Evolutionary conservation across 2,113 vertebrate species (phyloP), one percentile per base, ranked within the genome.

Genomic region (Eulemur macaco): DNA sequence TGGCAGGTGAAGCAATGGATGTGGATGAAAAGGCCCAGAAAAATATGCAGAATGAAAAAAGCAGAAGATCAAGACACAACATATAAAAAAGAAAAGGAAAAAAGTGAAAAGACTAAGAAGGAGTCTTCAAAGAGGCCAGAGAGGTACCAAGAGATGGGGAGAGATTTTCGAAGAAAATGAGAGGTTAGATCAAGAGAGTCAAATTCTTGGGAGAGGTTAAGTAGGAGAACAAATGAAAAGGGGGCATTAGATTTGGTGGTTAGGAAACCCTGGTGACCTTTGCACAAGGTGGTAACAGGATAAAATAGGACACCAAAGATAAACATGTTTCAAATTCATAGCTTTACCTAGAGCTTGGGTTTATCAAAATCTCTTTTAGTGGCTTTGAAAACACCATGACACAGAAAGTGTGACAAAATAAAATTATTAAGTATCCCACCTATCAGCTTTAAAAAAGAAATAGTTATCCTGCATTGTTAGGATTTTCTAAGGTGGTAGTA

Each of bases 281-380:
- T 82, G 42, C 37, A 15, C 66, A 31, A 74, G 11, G 50, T 2
- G 27, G 8, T 34, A 96, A 85, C 15, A 66, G 52, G 73, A 21
- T 17, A 37, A 8, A 88, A 45, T 6, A 92, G 31, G 15, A 45
- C 20, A 64, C 3, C 12, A 1, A 50, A 69, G 27, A 68, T 18
- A 86, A 89, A 64, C 0, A 5, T 83, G 6, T 77, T 86, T 85
- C 47, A 47, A 71, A 90, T 52, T 66, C 60, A 90, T 50, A 86
- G 77, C 89, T 97, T 98, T 95, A 97, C 93, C 71, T 91, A 58
- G 18, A 20, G 37, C 13, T 90, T 94, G 10, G 29, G 42, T 18
- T 78, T 3, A 31, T 82, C 82, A 97, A 95, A 98, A 56, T 85
- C 56, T 78, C 45, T 86, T 71, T 56, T 47, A 52, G 2, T 63